phyloP scores from a whole-genome alignment of 1,140 invertebrate genomes.

The Caligus rogercresseyi region DNA sequence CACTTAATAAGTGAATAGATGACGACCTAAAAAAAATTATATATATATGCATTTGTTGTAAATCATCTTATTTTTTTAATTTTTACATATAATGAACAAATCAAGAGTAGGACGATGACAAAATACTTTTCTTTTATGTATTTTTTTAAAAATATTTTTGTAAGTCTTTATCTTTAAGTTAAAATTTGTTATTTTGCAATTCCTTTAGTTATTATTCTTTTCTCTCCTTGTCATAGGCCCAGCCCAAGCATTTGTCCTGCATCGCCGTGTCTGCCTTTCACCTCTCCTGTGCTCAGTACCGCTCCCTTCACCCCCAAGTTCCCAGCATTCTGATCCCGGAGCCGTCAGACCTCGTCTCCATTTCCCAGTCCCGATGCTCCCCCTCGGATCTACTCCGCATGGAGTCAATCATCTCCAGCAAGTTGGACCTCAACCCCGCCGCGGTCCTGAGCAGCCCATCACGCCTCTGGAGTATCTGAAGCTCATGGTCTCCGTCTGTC shows the following conservation, averaged over 20 bases:
- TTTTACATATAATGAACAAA: no score
- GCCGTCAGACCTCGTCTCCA: constrained; percentile 35
- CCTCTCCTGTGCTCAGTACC: constrained; percentile 37
- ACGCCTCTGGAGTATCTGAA: constrained; percentile 46
- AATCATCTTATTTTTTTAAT: no score
- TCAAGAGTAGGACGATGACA: no score
- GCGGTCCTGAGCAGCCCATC: constrained; percentile 28
- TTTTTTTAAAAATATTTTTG: no score
- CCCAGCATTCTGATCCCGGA: constrained; percentile 25
- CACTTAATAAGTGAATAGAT: no score
- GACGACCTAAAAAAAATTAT: no score
- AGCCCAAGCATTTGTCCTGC: constrained; percentile 47
- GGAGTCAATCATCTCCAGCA: constrained; percentile 47
- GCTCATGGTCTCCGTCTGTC: constrained; percentile 41
- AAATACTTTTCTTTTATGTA: constrained; percentile 19
- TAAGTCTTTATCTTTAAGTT: no score
- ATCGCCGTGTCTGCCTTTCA: constrained; percentile 49
- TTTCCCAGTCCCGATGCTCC: constrained; percentile 52
- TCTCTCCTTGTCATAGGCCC: constrained; percentile 31
- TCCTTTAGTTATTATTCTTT: neutral
- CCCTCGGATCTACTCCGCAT: constrained; percentile 50
- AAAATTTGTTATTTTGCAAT: no score
- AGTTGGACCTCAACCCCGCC: constrained; percentile 42
- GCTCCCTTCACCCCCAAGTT: constrained; percentile 21
- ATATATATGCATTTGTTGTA: no score